Evolutionary conservation across 1,140 invertebrate genomes (phyloP).

Genomic region (Pseudachorutes palmiensis): DNA sequence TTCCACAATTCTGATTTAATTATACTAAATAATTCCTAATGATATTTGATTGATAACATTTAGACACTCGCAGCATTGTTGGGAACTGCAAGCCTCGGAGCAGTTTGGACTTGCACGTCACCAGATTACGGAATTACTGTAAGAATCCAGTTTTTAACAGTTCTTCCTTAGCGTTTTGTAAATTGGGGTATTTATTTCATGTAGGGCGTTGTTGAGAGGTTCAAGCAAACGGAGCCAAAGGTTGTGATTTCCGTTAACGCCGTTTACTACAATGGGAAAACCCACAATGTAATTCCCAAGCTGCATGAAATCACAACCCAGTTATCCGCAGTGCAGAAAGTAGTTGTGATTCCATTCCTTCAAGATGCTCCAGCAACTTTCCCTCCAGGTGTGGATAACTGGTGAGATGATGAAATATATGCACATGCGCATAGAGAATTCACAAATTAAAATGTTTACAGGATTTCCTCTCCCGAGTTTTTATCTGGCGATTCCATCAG

Average conservation of each 20-base stretch:
- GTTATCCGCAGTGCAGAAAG: constrained; percentile 45
- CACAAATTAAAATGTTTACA: too few species aligned
- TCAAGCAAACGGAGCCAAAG: constrained; percentile 49
- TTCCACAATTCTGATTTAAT: constrained; percentile 1
- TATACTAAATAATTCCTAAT: constrained; percentile 3
- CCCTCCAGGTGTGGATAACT: background rate
- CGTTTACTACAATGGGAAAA: constrained; percentile 52
- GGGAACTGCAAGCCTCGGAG: constrained; percentile 47
- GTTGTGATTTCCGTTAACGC: constrained; percentile 49
- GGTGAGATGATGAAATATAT: too few species aligned
- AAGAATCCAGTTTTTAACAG: constrained; percentile 17
- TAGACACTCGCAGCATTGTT: constrained; percentile 48
- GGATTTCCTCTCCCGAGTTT: constrained; percentile 27
- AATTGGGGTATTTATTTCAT: too few species aligned
- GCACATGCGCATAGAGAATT: too few species aligned
- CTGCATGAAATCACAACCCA: constrained; percentile 47
- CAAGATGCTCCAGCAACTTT: background rate
- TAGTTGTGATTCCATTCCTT: constrained; percentile 48
- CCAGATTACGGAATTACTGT: constrained; percentile 53
- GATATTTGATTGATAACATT: constrained; percentile 37
- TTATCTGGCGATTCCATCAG: constrained; percentile 14
- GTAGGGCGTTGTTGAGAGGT: constrained; percentile 47
- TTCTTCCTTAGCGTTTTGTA: too few species aligned
- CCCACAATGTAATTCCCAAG: constrained; percentile 48
- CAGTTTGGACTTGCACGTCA: constrained; percentile 52